Evolutionary conservation across 1,140 invertebrate species (phyloP), one percentile per base, ranked within the genome.

Genomic region (Holotrichia oblita): DNA sequence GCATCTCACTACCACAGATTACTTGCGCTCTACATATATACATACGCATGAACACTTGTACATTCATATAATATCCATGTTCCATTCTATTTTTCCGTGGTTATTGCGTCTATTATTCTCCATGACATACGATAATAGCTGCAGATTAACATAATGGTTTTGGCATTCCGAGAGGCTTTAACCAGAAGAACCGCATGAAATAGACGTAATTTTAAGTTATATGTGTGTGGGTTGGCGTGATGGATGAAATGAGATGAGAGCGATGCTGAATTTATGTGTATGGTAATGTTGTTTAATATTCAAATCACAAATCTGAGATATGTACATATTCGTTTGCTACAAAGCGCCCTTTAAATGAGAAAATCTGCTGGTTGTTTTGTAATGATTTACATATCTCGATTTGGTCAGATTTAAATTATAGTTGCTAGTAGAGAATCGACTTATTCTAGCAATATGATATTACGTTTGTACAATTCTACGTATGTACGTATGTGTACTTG

Each of bases 141-240:
- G 61, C 61, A 69, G 61, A 69, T 69, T 69, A 69, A 27, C 61
- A 69, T 69, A 69, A 69, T 69, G 61, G 61, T 69, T 69, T 69
- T 69, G 61, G 61, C 61, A 69, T 69, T 27, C 61, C 24, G 20
- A 34, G 22, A 34, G 22, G 61, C 61, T 34, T 34, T 34, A 69
- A 34, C 22, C 61, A 55, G 61, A 69, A 69, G 61, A 34, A 69
- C 61, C 48, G 48, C 48, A 55, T 55, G 48, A 55, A 55, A 55
- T 55, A 55, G 61, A 34, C 61, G 61, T 34, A 34, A 34, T 69
- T 69, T 69, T 69, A 17, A 69, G 61, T 69, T 69, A 34, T 34
- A 24, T 34, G 27, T 34, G 22, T 69, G 22, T 14, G 61, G 22
- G 22, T 69, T 14, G 61, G 20, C 9, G 22, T 69, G 61, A 69